Evolutionary conservation across 2,888 invertebrate genomes (phyloP), one percentile per base, ranked within the genome.

Genomic region (Neoaliturus tenellus): DNA sequence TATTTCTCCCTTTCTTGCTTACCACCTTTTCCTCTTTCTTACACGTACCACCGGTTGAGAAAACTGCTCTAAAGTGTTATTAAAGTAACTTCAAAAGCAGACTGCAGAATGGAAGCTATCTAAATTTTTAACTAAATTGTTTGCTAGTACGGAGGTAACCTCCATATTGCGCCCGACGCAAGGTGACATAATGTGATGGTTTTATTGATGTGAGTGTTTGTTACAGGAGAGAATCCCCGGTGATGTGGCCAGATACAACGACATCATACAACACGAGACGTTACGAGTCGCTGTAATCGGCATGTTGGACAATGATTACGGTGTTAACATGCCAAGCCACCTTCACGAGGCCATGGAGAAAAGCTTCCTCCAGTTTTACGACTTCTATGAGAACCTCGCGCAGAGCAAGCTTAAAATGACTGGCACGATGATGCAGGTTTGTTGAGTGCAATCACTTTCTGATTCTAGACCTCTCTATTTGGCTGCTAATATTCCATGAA

Each of bases 231-330:
- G 91, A 73, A 89, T 89, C 86, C 89, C 91, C 4, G 92, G 92
- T 8, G 92, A 92, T 87, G 88, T 89, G 35, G 87, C 88, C 28
- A 86, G 89, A 3, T 93, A 93, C 88, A 93, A 92, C 88, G 91
- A 92, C 78, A 91, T 92, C 35, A 92, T 93, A 82, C 90, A 90
- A 75, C 92, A 93, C 88, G 93, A 93, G 88, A 93, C 92, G 0
- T 86, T 93, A 17, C 89, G 93, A 62, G 92, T 93, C 12, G 92
- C 93, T 39, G 93, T 93, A 1, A 91, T 92, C 89, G 92, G 92
- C 82, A 92, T 92, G 92, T 87, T 93, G 55, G 92, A 93, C 82
- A 90, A 90, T 86, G 89, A 90, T 55, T 88, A 88, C 71, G 82
- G 85, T 17, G 85, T 90, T 20, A 86, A 85, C 78, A 89, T 90